A percentile compares a stretch with the other conserved stretches of the same genome.
Evolutionary conservation across 1,140 invertebrate genomes (phyloP).

Genomic region (Drosophila kohkoa): DNA sequence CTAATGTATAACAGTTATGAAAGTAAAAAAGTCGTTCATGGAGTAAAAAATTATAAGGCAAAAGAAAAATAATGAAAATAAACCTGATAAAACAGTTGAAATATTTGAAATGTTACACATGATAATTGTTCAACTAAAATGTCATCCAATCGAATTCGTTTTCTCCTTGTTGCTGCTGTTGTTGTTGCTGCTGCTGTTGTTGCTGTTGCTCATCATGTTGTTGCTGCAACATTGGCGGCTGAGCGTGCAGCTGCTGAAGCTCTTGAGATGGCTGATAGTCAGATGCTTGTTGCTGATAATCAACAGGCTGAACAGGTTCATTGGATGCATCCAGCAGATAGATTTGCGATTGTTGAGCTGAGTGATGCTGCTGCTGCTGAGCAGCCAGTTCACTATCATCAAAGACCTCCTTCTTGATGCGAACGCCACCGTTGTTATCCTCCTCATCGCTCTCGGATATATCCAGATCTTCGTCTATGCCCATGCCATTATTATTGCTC

Average conservation of each 20-base stretch:
- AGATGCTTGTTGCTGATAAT: constrained; percentile 25
- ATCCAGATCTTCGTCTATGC: constrained; percentile 90
- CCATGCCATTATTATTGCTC: constrained; percentile 64
- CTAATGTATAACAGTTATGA: neutral
- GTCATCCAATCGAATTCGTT: constrained; percentile 75
- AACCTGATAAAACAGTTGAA: too few relatives aligned
- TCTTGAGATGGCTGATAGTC: constrained; percentile 49
- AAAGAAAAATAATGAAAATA: constrained; percentile 7
- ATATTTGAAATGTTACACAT: neutral
- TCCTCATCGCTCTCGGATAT: constrained; percentile 93
- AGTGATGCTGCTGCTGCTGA: constrained; percentile 30
- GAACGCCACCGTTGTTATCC: constrained; percentile 66
- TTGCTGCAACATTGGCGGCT: constrained; percentile 25
- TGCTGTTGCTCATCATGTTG: constrained; percentile 40
- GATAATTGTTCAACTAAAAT: constrained; percentile 44
- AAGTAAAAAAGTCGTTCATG: neutral
- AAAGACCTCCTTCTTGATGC: constrained; percentile 72
- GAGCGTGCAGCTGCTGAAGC: constrained; percentile 47
- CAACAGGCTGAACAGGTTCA: constrained; percentile 40
- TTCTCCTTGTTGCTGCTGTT: constrained; percentile 61
- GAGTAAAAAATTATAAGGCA: constrained; percentile 3
- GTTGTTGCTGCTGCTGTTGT: constrained; percentile 47
- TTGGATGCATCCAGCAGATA: constrained; percentile 61
- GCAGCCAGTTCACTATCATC: constrained; percentile 52
- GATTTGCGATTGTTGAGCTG: constrained; percentile 49